phyloP scores from a whole-genome alignment of 2,797 vertebrate genomes.

The Cetoscarus ocellatus region DNA sequence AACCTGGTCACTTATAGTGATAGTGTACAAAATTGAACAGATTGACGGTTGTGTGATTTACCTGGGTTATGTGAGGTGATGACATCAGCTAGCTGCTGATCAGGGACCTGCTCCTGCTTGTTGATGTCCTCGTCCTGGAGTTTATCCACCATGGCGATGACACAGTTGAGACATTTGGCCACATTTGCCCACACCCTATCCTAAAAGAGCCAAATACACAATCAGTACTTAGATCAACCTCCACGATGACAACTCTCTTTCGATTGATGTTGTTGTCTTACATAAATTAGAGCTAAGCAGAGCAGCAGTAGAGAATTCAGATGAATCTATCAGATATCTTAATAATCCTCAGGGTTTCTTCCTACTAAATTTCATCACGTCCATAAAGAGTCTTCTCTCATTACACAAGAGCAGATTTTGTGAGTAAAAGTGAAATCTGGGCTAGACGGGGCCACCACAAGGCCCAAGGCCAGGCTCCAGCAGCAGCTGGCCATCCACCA shows the following conservation, averaged over 20 bases:
- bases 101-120: constrained; percentile 72
- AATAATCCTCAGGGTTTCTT: too few relatives aligned
- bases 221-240: constrained; percentile 43
- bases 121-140: constrained; percentile 88
- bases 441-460: too few relatives aligned
- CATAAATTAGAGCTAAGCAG: too few relatives aligned
- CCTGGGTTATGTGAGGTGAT: constrained; percentile 86
- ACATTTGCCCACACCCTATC: constrained; percentile 97
- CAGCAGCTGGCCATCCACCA: too few relatives aligned
- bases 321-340: too few relatives aligned
- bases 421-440: too few relatives aligned
- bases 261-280: too few relatives aligned
- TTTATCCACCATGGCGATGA: constrained; percentile 96
- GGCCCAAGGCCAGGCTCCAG: too few relatives aligned
- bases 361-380: too few relatives aligned
- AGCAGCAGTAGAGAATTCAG: too few relatives aligned
- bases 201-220: constrained; percentile 84
- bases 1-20: background rate
- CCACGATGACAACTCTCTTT: constrained; percentile 7
- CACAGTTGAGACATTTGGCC: constrained; percentile 95
- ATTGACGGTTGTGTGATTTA: constrained; percentile 70
- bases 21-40: background rate
- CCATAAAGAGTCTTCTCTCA: too few relatives aligned
- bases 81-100: constrained; percentile 84
- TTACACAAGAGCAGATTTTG: too few relatives aligned